Conservation (phyloP, 2,797 vertebrate genomes). For the Silurus lanzhouensis region DNA sequence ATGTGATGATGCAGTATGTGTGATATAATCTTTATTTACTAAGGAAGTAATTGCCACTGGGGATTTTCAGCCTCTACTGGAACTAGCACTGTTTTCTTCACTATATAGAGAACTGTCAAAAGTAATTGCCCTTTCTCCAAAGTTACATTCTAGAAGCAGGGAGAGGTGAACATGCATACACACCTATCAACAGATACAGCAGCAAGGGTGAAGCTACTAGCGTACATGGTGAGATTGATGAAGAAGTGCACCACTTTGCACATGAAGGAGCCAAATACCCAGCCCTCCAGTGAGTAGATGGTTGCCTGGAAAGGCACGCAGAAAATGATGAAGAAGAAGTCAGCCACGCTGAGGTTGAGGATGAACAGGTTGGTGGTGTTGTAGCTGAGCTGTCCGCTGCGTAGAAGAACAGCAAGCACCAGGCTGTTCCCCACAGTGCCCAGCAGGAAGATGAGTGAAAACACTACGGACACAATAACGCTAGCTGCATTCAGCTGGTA, state of each 20-base stretch:
- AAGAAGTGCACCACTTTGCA: constrained; percentile 90
- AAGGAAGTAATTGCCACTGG: constrained; percentile 52
- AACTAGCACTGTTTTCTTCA: constrained; percentile 35
- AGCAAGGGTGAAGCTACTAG: constrained; percentile 89
- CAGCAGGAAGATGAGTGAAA: constrained; percentile 87
- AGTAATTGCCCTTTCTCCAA: constrained; percentile 46
- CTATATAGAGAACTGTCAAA: constrained; percentile 42
- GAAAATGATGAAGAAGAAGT: constrained; percentile 92
- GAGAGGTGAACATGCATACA: constrained; percentile 25
- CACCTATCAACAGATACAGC: constrained; percentile 89
- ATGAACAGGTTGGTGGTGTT: constrained; percentile 91
- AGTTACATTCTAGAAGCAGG: constrained; percentile 52
- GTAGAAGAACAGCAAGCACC: constrained; percentile 84
- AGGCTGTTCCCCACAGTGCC: constrained; percentile 86
- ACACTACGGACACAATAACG: constrained; percentile 84
- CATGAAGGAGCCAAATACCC: constrained; percentile 90
- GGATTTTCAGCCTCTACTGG: constrained; percentile 44
- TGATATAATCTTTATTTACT: constrained; percentile 47
- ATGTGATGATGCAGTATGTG: constrained; percentile 11
- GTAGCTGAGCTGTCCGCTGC: constrained; percentile 82
- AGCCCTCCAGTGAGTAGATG: constrained; percentile 88
- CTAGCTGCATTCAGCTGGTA: constrained; percentile 83
- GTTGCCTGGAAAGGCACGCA: constrained; percentile 92
- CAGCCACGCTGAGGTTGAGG: constrained; percentile 87
- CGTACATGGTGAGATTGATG: constrained; percentile 91